Evolutionary conservation across 2,888 invertebrate species (phyloP).

Genomic region (Drosophila affinis): DNA sequence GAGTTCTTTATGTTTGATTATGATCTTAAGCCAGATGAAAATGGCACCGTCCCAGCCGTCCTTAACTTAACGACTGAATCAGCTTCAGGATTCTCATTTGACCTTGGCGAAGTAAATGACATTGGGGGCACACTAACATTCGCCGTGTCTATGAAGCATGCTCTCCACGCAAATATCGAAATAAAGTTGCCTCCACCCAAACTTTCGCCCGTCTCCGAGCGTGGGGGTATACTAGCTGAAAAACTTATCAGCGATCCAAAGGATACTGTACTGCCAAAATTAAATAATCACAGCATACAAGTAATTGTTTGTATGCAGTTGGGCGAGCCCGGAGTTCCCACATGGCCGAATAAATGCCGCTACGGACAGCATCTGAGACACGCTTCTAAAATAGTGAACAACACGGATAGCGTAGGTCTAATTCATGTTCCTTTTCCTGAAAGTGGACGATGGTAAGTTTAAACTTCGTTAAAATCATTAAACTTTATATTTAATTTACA

Average conservation of each 20-base stretch:
- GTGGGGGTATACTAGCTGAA: constrained; percentile 80
- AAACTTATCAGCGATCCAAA: constrained; percentile 72
- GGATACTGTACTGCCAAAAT: constrained; percentile 39
- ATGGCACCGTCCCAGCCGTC: constrained; percentile 87
- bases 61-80: constrained; percentile 88
- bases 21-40: constrained; percentile 87
- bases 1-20: constrained; percentile 91
- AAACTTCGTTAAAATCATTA: not conserved
- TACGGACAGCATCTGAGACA: constrained; percentile 85
- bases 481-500: not conserved
- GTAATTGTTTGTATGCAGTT: constrained; percentile 87
- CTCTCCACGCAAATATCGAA: constrained; percentile 70
- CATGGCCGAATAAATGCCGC: constrained; percentile 87
- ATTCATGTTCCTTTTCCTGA: constrained; percentile 92
- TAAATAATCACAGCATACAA: constrained; percentile 83
- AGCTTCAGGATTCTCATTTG: constrained; percentile 88
- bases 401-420: constrained; percentile 87
- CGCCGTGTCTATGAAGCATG: constrained; percentile 88
- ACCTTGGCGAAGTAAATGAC: constrained; percentile 88
- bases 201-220: constrained; percentile 61
- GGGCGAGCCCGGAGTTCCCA: constrained; percentile 86
- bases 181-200: constrained; percentile 58
- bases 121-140: constrained; percentile 92
- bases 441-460: constrained; percentile 89
- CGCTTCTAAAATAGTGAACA: constrained; percentile 87